Evolutionary conservation across 2,797 vertebrate species (phyloP).

Genomic region (Luscinia megarhynchos): DNA sequence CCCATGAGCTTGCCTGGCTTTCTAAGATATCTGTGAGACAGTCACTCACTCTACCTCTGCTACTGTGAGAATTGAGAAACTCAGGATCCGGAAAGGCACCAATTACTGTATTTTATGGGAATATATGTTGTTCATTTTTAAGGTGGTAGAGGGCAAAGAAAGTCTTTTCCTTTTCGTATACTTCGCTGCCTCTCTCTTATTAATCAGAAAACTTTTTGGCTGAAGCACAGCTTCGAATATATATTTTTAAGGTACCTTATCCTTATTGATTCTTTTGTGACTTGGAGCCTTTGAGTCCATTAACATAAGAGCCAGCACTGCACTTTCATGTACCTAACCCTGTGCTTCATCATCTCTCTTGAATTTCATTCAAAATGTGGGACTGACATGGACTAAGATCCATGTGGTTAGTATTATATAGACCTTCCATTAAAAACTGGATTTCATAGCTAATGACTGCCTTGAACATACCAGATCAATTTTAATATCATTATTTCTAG

Average conservation of each 20-base stretch:
- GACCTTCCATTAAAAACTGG: conserved; percentile 71
- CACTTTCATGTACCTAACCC: not conserved
- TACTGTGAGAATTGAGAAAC: conserved; percentile 56
- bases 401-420: conserved; percentile 51
- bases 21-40: conserved; percentile 34
- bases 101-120: conserved; percentile 58
- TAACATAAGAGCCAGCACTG: conserved; percentile 46
- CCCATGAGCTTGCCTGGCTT: conserved; percentile 41
- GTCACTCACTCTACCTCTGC: not conserved
- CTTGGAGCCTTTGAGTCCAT: conserved; percentile 36
- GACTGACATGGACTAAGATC: conserved; percentile 44
- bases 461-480: conserved; percentile 72
- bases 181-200: conserved; percentile 46
- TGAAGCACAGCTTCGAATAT: not conserved
- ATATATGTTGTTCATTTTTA: conserved; percentile 54
- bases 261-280: conserved; percentile 50
- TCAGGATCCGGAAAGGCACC: conserved; percentile 58
- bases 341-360: conserved; percentile 47
- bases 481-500: conserved; percentile 75
- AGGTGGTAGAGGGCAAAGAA: conserved; percentile 54
- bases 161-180: conserved; percentile 51
- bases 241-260: conserved; percentile 38
- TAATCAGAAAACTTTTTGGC: conserved; percentile 47
- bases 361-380: conserved; percentile 31
- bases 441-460: conserved; percentile 54